phyloP scores from a whole-genome alignment of 2,888 invertebrate species.

The Rotaria socialis region DNA sequence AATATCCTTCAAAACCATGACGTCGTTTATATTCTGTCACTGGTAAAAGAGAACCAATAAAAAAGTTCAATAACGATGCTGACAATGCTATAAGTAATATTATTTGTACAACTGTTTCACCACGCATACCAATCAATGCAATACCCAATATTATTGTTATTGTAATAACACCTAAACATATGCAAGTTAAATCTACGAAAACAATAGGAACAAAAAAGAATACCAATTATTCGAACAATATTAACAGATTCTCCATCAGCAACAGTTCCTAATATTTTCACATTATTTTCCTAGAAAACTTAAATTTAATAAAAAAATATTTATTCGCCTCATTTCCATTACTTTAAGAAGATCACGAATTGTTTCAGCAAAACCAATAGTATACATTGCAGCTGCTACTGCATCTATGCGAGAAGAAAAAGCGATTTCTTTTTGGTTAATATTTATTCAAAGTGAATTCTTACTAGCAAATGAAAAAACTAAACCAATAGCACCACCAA shows the following conservation, averaged over 20 bases:
- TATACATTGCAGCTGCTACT: constrained; percentile 91
- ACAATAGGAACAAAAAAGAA: background rate
- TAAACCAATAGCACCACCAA: constrained; percentile 90
- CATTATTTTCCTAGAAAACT: constrained; percentile 60
- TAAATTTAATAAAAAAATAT: no score
- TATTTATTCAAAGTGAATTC: background rate
- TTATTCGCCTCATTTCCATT: constrained; percentile 47
- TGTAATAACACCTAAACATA: constrained; percentile 63
- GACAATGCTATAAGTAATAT: constrained; percentile 54
- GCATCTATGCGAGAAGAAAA: constrained; percentile 64
- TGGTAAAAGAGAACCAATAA: constrained; percentile 79
- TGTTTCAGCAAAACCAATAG: constrained; percentile 92
- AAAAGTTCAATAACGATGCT: constrained; percentile 80
- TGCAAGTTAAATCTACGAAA: background rate
- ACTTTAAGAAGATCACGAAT: constrained; percentile 62
- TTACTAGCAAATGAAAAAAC: constrained; percentile 80
- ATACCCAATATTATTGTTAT: constrained; percentile 75
- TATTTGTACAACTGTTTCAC: constrained; percentile 73
- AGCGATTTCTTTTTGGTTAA: background rate
- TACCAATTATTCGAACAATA: constrained; percentile 78
- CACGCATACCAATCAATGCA: constrained; percentile 88
- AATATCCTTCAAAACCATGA: constrained; percentile 78
- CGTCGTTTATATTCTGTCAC: constrained; percentile 70
- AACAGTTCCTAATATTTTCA: constrained; percentile 63
- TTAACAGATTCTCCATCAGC: constrained; percentile 68